Base-by-base conservation (phyloP, 2,888 invertebrate species). In the Phengaris alcon region DNA sequence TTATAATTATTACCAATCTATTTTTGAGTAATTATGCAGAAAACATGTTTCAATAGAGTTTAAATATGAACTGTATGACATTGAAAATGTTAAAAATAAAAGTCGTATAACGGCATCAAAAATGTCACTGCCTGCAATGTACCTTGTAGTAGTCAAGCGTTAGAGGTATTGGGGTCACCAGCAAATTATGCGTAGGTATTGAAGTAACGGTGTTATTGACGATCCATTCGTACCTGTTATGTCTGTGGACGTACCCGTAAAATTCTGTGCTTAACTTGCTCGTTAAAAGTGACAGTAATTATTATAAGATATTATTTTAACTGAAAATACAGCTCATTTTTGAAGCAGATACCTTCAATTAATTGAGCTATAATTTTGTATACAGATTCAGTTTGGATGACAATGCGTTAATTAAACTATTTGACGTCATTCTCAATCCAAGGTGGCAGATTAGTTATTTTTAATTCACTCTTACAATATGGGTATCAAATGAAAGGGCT, bases 121-220 rank as follows among this genome's bases (percentile, higher is more conserved):
- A 52, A 9, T 70, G 72, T 54, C 72, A 54, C 22, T 8, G 68
- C 6, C 3, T 46, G 48, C 64, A n/a, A n/a, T n/a, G 59, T 22
- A 22, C 22, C 44, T 7, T 35, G 48, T 52, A 52, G 10, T 12
- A 70, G 46, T 44, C 68, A 44, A 9, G 48, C 35, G 54, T 52
- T 35, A 12, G 52, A 35, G 12, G 13, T 52, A 72, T 52, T 15
- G 52, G 22, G 72, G 72, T 72, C 72, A 54, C 54, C 54, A 51
- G 72, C 52, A 72, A 72, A 72, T 72, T 72, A 72, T 54, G 54
- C 72, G 72, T 35, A 72, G 72, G 72, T 72, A 72, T 72, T 54
- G 64, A 12, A 64, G 13, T 64, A 64, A 64, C 64, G 64, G 64
- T 35, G 64, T 64, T 64, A 64, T 64, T 64, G 64, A 64, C 44